These are phyloP conservation scores for Ceratina calcarata DNA, from an alignment of 1,140 invertebrate species.

Conservation along the genomic window DNA sequence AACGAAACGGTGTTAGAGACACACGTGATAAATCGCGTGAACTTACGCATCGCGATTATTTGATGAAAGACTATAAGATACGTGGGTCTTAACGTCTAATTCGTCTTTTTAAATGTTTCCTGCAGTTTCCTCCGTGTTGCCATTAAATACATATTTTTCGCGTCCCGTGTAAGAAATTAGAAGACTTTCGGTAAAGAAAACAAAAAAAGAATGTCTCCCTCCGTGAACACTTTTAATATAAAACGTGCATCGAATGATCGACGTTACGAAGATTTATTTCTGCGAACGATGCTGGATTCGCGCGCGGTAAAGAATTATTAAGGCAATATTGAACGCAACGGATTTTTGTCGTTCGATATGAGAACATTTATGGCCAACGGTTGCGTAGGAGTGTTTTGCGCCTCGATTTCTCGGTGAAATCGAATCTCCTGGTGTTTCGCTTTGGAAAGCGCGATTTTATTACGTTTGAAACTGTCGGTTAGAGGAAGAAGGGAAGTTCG, in stretches of 20 bases:
- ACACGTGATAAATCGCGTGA: slow-evolving; percentile 19
- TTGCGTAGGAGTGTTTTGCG: slow-evolving; percentile 46
- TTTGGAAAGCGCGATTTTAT: slow-evolving; percentile 48
- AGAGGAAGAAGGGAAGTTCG: slow-evolving; percentile 44
- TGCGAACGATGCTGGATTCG: slow-evolving; percentile 46
- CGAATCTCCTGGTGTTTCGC: slow-evolving; percentile 50
- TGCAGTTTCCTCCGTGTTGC: slow-evolving; percentile 35
- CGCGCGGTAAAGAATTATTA: slow-evolving; percentile 22
- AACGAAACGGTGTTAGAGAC: background rate
- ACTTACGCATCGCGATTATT: background rate
- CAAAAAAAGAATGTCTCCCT: slow-evolving; percentile 2
- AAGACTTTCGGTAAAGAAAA: slow-evolving; percentile 24
- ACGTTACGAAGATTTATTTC: slow-evolving; percentile 51
- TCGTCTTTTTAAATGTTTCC: slow-evolving; percentile 38
- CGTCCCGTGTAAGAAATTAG: slow-evolving; percentile 34
- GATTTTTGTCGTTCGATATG: slow-evolving; percentile 48
- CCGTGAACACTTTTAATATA: slow-evolving; percentile 39
- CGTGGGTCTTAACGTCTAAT: slow-evolving; percentile 28
- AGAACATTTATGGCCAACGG: slow-evolving; percentile 48
- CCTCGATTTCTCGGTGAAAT: slow-evolving; percentile 49
- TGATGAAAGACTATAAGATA: slow-evolving; percentile 23
- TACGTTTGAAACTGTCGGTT: slow-evolving; percentile 31
- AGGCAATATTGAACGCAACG: slow-evolving; percentile 27
- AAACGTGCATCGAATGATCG: slow-evolving; percentile 29
- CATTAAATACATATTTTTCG: slow-evolving; percentile 32